Conservation (phyloP, 37 sponge, comb jelly and placozoan genomes). For the Trichoplax adhaerens region DNA sequence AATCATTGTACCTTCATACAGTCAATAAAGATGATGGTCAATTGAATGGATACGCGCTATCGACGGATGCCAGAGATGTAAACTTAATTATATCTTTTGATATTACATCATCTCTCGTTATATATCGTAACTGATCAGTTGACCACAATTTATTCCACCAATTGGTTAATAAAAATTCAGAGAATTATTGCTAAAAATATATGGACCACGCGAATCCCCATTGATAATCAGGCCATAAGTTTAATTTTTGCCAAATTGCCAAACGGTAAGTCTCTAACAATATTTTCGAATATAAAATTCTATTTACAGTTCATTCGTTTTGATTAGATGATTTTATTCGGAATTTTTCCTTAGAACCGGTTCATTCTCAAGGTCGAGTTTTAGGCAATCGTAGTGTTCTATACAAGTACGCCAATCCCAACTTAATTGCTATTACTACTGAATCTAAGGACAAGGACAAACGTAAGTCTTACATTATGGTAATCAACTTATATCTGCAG, state of each 20-base stretch:
- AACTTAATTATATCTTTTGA: too few relatives aligned
- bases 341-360: constrained; percentile 18
- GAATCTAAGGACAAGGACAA: constrained; percentile 30
- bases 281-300: constrained; percentile 2
- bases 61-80: too few relatives aligned
- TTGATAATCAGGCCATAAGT: neutral
- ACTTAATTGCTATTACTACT: constrained; percentile 67
- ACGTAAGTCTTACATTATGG: constrained; percentile 17
- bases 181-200: neutral
- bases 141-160: too few relatives aligned
- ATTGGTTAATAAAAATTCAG: too few relatives aligned
- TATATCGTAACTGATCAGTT: too few relatives aligned
- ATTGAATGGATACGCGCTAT: too few relatives aligned
- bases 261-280: neutral
- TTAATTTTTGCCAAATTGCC: neutral
- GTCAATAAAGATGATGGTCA: too few relatives aligned
- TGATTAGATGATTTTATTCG: neutral
- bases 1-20: too few relatives aligned
- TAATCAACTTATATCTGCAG: neutral
- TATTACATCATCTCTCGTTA: too few relatives aligned
- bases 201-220: constrained; percentile 9
- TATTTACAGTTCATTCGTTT: neutral
- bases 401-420: constrained; percentile 91
- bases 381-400: constrained; percentile 49
- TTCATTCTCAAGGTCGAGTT: constrained; percentile 52